Conservation (phyloP, 1,140 invertebrate genomes). For the Pararge aegeria region DNA sequence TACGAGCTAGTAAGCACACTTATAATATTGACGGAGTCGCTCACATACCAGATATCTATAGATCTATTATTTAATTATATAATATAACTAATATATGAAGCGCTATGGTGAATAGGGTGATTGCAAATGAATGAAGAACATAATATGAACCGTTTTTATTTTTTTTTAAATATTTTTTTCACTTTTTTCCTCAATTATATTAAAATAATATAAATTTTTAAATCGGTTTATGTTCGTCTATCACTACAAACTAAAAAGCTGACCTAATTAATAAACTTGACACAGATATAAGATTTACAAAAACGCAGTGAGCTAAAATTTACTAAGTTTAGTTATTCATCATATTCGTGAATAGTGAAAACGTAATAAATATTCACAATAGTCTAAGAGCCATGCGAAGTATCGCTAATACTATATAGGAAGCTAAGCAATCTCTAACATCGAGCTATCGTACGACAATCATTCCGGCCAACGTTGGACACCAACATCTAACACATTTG, state of each 20-base stretch:
- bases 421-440: conserved; percentile 55
- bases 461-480: conserved; percentile 48
- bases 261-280: not conserved
- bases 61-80: conserved; percentile 25
- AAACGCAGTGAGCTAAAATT: conserved; percentile 10
- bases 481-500: conserved; percentile 52
- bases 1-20: conserved; percentile 66
- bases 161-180: too few relatives aligned
- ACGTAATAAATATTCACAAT: conserved; percentile 7
- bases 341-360: not conserved
- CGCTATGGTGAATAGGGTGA: conserved; percentile 29
- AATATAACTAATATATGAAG: conserved; percentile 33
- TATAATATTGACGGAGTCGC: conserved; percentile 60
- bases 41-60: conserved; percentile 74
- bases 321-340: conserved; percentile 8
- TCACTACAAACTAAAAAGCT: conserved; percentile 17
- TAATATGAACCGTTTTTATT: conserved; percentile 8
- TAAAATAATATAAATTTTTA: not conserved
- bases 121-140: conserved; percentile 23
- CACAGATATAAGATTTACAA: not conserved
- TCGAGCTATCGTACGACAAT: conserved; percentile 63
- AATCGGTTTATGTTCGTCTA: not conserved
- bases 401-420: conserved; percentile 19
- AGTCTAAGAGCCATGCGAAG: conserved; percentile 13
- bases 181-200: not conserved